phyloP scores from a whole-genome alignment of 2,888 invertebrate species.

The Drosophila demipolita region DNA sequence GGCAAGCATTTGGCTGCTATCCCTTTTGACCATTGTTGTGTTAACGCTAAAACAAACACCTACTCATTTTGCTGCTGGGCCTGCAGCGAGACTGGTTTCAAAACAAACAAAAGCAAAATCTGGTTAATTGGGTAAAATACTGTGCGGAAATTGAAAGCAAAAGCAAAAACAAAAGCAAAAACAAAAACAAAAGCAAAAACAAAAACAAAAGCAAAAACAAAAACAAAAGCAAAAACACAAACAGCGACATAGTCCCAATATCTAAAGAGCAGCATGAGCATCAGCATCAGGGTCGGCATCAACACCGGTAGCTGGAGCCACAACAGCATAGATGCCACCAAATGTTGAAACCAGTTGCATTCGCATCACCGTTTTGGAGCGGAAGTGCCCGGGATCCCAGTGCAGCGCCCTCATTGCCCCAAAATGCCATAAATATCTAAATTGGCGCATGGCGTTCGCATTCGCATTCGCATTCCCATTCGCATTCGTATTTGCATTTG shows the following conservation, averaged over 20 bases:
- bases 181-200: constrained; percentile 66
- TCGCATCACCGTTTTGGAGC: constrained; percentile 38
- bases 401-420: constrained; percentile 16
- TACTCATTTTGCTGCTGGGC: background rate
- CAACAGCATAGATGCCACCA: constrained; percentile 25
- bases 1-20: constrained; percentile 28
- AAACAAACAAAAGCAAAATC: constrained; percentile 74
- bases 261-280: background rate
- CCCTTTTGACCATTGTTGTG: constrained; percentile 40
- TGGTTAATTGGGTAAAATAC: constrained; percentile 78
- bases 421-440: constrained; percentile 76
- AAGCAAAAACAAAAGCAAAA: constrained; percentile 69
- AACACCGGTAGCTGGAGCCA: background rate
- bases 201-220: constrained; percentile 65
- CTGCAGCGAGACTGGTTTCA: constrained; percentile 23
- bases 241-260: constrained; percentile 24
- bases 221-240: constrained; percentile 64
- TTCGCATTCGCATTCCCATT: constrained; percentile 30
- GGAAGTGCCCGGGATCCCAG: constrained; percentile 41
- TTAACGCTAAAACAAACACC: constrained; percentile 2
- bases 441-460: constrained; percentile 49
- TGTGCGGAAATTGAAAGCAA: constrained; percentile 76
- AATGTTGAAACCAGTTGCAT: constrained; percentile 49
- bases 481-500: background rate
- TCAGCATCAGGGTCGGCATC: background rate